These are phyloP conservation scores for Anaspis maculata DNA, from an alignment of 2,888 invertebrate genomes.

Conservation along the genomic window DNA sequence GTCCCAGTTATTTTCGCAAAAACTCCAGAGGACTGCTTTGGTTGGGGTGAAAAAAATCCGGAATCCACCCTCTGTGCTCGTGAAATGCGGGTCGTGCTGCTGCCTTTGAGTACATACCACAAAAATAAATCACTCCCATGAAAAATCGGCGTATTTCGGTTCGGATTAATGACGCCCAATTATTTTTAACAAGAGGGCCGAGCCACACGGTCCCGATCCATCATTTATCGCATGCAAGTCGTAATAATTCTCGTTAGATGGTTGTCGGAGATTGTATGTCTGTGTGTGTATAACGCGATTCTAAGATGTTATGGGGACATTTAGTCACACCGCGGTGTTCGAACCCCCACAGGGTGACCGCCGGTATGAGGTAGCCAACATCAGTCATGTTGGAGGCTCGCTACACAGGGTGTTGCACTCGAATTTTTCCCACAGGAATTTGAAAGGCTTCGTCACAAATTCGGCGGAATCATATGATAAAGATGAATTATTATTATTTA, in stretches of 20 bases:
- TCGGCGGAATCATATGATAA: no score
- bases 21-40: no score
- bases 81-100: no score
- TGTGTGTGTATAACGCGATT: slow-evolving; percentile 18
- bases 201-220: no score
- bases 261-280: slow-evolving; percentile 16
- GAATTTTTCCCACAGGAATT: no score
- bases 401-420: no score
- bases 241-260: slow-evolving; percentile 17
- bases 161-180: slow-evolving; percentile 15
- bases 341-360: slow-evolving; percentile 15
- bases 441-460: no score
- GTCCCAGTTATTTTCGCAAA: no score
- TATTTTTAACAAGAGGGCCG: slow-evolving; percentile 14
- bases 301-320: slow-evolving; percentile 22
- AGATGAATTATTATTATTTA: no score
- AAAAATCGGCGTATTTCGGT: slow-evolving; percentile 11
- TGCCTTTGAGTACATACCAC: no score
- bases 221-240: slow-evolving; percentile 20
- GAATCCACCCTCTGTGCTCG: no score
- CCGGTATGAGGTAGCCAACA: slow-evolving; percentile 18
- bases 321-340: slow-evolving; percentile 20
- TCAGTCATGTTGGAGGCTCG: slow-evolving; percentile 20
- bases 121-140: slow-evolving; percentile 5
- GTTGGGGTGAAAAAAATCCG: no score